A percentile compares a stretch with the other conserved stretches of the same genome.
Conservation (phyloP, 1,140 invertebrate genomes). For the Rhyzopertha dominica region DNA sequence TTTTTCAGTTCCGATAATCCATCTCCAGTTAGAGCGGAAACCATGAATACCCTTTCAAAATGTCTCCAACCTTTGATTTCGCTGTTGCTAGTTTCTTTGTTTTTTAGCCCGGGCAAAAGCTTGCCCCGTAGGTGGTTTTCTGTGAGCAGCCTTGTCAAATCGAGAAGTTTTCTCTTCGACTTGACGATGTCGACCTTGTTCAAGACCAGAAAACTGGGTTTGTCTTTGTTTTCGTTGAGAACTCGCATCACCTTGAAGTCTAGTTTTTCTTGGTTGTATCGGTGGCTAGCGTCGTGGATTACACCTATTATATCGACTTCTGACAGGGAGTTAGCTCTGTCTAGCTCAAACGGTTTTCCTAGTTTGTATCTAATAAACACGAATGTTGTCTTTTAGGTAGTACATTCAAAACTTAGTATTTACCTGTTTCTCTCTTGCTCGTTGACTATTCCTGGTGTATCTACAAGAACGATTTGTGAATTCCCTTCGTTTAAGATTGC, state of each 20-base stretch:
- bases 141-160: constrained; percentile 63
- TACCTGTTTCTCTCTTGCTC: constrained; percentile 61
- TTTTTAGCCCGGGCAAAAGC: constrained; percentile 23
- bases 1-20: constrained; percentile 52
- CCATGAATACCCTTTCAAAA: constrained; percentile 83
- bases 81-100: constrained; percentile 14
- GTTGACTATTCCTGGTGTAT: constrained; percentile 78
- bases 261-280: constrained; percentile 60
- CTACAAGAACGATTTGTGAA: constrained; percentile 83
- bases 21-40: constrained; percentile 71
- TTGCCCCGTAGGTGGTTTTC: constrained; percentile 55
- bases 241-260: constrained; percentile 65
- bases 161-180: constrained; percentile 68
- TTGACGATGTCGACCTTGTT: constrained; percentile 86
- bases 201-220: constrained; percentile 73
- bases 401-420: constrained; percentile 13
- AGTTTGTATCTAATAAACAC: constrained; percentile 57
- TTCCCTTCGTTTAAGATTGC: constrained; percentile 67
- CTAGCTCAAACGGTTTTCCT: constrained; percentile 58
- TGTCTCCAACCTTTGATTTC: constrained; percentile 58
- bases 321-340: constrained; percentile 59
- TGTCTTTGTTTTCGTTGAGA: constrained; percentile 57
- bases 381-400: constrained; percentile 12
- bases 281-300: constrained; percentile 76
- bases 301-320: constrained; percentile 80